Conservation (phyloP, 2,888 invertebrate genomes). For the Drosophila pseudotakahashii region DNA sequence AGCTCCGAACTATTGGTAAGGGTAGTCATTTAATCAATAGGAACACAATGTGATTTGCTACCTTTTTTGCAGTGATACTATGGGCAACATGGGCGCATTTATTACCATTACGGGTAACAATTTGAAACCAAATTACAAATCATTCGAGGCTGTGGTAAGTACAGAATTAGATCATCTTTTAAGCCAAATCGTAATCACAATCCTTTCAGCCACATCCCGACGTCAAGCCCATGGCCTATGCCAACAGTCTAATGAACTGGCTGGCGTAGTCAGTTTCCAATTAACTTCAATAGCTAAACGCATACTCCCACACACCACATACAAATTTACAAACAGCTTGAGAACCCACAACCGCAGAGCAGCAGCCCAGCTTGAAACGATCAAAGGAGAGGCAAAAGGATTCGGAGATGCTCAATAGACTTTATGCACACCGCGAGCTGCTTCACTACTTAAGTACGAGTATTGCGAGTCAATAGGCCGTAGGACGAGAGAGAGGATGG, state of each 20-base stretch:
- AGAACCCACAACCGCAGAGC: conserved; percentile 50
- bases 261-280: conserved; percentile 77
- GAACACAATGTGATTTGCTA: not conserved
- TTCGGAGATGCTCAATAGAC: conserved; percentile 67
- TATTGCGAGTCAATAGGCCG: conserved; percentile 32
- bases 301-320: conserved; percentile 34
- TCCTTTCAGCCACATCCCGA: conserved; percentile 94
- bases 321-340: conserved; percentile 46
- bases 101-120: conserved; percentile 96
- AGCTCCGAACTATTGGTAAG: conserved; percentile 99
- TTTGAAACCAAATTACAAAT: conserved; percentile 94
- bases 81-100: conserved; percentile 99
- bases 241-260: conserved; percentile 92
- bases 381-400: conserved; percentile 45
- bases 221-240: conserved; percentile 98
- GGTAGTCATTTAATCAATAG: not conserved
- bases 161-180: too few relatives aligned
- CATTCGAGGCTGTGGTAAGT: conserved; percentile 97
- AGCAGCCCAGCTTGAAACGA: conserved; percentile 45
- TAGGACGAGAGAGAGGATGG: conserved; percentile 19
- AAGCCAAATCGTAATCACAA: not conserved
- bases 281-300: conserved; percentile 55
- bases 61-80: conserved; percentile 93
- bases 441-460: conserved; percentile 47
- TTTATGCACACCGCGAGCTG: conserved; percentile 47